Conservation (phyloP, 2,113 vertebrate genomes). For the Muntiacus muntjak region DNA sequence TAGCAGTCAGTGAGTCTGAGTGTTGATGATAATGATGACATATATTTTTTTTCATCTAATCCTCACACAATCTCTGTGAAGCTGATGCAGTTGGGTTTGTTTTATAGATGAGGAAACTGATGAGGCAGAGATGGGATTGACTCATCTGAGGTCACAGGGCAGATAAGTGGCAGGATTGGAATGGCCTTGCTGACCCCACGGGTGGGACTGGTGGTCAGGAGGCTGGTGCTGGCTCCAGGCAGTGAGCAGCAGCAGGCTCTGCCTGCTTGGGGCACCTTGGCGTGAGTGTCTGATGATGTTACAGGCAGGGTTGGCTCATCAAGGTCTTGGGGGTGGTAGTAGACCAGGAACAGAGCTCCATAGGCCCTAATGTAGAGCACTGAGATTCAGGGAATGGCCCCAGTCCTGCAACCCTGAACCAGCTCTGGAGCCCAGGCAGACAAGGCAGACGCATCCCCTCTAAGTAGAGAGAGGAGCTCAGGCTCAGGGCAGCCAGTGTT, state of each 20-base stretch:
- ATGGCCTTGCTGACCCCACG: background rate
- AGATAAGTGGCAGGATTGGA: background rate
- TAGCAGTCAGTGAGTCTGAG: background rate
- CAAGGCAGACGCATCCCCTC: background rate
- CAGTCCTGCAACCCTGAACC: background rate
- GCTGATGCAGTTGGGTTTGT: background rate
- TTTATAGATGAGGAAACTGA: background rate
- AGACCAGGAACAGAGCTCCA: background rate
- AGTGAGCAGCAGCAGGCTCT: accelerated
- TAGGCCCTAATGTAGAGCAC: accelerated
- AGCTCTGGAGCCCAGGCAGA: background rate
- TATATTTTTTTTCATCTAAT: background rate
- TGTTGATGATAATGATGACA: background rate
- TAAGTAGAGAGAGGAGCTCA: background rate
- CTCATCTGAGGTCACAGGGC: background rate
- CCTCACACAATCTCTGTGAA: background rate
- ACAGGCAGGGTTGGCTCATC: background rate
- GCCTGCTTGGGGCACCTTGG: too few relatives aligned
- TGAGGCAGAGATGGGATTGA: background rate
- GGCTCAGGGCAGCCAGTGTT: background rate
- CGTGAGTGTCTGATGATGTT: background rate
- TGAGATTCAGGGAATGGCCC: background rate
- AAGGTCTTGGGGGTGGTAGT: background rate
- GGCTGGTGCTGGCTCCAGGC: background rate
- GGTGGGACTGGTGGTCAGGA: too few relatives aligned